A percentile compares a stretch with the other conserved stretches of the same genome.
These are phyloP conservation scores for Petrolisthes cinctipes DNA, from an alignment of 2,888 invertebrate species.

Conservation along the genomic window DNA sequence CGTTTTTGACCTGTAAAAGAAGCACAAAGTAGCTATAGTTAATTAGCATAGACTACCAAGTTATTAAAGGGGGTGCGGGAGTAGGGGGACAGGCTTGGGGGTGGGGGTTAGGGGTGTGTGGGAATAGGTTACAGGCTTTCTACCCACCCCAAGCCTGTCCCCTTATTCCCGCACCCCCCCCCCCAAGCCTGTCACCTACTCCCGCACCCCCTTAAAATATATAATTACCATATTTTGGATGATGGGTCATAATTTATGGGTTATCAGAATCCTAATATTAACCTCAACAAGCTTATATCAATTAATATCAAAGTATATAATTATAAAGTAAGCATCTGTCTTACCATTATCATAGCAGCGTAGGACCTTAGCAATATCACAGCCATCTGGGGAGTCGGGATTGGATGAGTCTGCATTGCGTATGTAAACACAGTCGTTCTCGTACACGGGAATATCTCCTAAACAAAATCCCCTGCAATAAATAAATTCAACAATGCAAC, in stretches of 20 bases:
- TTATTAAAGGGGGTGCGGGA: too few species aligned
- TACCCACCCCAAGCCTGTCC: too few species aligned
- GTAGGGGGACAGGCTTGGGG: too few species aligned
- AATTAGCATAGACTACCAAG: background rate
- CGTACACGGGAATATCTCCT: background rate
- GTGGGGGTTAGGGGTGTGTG: too few species aligned
- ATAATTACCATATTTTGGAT: background rate
- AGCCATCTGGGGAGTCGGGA: constrained; percentile 29
- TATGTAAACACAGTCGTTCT: constrained; percentile 43
- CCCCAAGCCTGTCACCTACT: too few species aligned
- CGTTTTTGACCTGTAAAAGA: constrained; percentile 29
- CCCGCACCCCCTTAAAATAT: too few species aligned
- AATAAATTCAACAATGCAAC: background rate
- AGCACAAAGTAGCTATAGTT: background rate
- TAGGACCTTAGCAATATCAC: constrained; percentile 47
- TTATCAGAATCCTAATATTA: background rate
- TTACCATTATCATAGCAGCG: constrained; percentile 56
- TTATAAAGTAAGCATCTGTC: background rate
- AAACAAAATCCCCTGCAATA: constrained; percentile 43
- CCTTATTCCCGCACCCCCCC: too few species aligned
- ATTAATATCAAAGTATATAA: too few species aligned
- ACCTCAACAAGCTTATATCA: background rate
- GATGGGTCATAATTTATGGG: background rate
- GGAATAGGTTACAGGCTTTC: too few species aligned
- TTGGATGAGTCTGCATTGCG: constrained; percentile 47